These are phyloP conservation scores for Pseudochaenichthys georgianus DNA, from an alignment of 2,797 vertebrate genomes.

Conservation along the genomic window DNA sequence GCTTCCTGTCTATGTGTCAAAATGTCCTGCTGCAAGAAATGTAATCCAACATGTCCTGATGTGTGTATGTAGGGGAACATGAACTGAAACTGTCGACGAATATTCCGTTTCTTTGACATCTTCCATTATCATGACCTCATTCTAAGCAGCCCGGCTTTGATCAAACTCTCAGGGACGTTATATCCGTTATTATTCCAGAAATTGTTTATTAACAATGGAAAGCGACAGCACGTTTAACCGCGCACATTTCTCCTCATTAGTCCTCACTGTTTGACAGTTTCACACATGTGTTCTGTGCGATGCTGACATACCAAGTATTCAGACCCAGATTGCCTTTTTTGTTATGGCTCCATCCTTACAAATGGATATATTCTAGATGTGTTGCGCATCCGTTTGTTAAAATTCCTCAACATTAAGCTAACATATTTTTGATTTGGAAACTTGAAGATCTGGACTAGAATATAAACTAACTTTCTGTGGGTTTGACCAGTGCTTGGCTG, in stretches of 20 bases:
- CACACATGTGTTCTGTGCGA: constrained; percentile 3
- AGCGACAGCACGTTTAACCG: neutral
- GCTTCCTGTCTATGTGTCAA: no score
- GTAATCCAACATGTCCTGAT: no score
- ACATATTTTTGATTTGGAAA: constrained; percentile 25
- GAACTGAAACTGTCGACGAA: no score
- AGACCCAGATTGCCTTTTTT: constrained; percentile 11
- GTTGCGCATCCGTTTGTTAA: neutral
- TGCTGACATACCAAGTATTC: constrained; percentile 1
- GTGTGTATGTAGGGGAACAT: no score
- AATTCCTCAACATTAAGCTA: neutral
- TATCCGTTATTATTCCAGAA: constrained; percentile 7
- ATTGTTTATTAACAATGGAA: constrained; percentile 22
- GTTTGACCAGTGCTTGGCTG: constrained; percentile 11
- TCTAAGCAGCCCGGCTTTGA: constrained; percentile 17
- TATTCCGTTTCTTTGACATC: neutral
- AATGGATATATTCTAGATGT: neutral
- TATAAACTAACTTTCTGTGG: neutral
- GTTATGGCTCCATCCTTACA: constrained; percentile 6
- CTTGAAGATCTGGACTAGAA: neutral
- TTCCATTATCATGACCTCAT: neutral
- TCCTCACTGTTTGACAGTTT: constrained; percentile 24
- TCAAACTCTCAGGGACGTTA: neutral
- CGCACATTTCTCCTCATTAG: neutral
- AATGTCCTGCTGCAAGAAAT: no score